Base-by-base conservation (phyloP, 2,888 invertebrate species). In the Polia nebulosa region DNA sequence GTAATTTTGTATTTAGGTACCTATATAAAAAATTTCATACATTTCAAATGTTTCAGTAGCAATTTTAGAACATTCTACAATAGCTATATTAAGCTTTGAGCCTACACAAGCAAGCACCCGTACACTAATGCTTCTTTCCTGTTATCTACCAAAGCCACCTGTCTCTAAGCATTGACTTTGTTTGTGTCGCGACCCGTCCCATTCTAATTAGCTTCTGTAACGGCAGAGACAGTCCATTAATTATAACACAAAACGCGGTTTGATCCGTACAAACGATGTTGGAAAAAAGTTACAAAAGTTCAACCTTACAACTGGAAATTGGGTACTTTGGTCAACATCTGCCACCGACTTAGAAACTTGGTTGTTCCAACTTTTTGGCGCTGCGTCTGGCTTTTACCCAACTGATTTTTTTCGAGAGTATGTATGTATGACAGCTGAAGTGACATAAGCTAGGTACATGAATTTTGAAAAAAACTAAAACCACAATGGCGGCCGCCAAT, bases 171-270 rank as follows among this genome's bases (percentile, higher is more conserved):
- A 87, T 86, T 81, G 83, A 91, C 89, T 92, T 90, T 90, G 91
- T 92, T 90, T 88, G 87, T 85, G 87, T 86, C 85, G 78, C 83
- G 84, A 82, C 60, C 65, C 78, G 59, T 64, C 74, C 78, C 68
- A 89, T 89, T 90, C 91, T 92, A 93, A 93, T 94, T 93, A 92
- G 90, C 86, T 87, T 79, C 85, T 85, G 86, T 90, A 90, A 90
- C 89, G 89, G 90, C 88, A 88, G 87, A 86, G 88, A 90, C 91
- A 88, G 87, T 88, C 88, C 92, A 93, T 93, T 93, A 91, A 92
- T 93, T 92, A 92, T 90, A 90, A 90, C 87, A 90, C 87, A 88
- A 90, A 89, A 85, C 80, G 85, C 77, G 86, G 88, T 88, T 90
- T 87, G 86, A 88, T 88, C 85, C 78, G 75, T 78, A 87, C 87